Evolutionary conservation across 2,888 invertebrate genomes (phyloP).

Genomic region (Nysson spinosus): DNA sequence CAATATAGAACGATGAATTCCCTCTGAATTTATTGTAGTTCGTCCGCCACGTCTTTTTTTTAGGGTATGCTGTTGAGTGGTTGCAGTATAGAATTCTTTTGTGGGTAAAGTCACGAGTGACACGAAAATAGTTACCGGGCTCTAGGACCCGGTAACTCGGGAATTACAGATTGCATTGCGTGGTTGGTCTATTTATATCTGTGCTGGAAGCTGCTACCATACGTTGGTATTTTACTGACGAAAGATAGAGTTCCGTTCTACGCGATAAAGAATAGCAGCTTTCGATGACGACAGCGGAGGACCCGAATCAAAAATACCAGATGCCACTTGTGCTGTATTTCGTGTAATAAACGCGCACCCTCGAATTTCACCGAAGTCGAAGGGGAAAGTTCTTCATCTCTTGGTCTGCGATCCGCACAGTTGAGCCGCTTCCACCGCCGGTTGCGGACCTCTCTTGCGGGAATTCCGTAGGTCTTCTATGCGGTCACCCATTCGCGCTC

Average conservation of each 20-base stretch:
- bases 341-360: constrained; percentile 18
- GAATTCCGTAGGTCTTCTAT: constrained; percentile 4
- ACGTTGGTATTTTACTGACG: constrained; percentile 2
- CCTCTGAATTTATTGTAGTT: too few relatives aligned
- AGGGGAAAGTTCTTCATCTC: constrained; percentile 38
- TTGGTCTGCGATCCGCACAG: constrained; percentile 51
- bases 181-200: too few relatives aligned
- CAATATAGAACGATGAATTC: too few relatives aligned
- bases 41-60: too few relatives aligned
- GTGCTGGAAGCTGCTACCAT: too few relatives aligned
- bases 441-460: constrained; percentile 47
- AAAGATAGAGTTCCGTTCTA: constrained; percentile 18
- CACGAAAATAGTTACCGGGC: too few relatives aligned
- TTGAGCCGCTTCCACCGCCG: constrained; percentile 65
- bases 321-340: constrained; percentile 35
- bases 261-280: constrained; percentile 18
- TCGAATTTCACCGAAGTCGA: constrained; percentile 17
- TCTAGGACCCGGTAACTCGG: too few relatives aligned
- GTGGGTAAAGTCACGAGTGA: too few relatives aligned
- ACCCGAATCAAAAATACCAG: constrained; percentile 17
- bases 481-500: not conserved
- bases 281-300: constrained; percentile 16
- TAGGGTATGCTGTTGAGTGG: too few relatives aligned
- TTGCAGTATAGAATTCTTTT: too few relatives aligned
- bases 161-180: too few relatives aligned